Evolutionary conservation across 2,113 vertebrate genomes (phyloP), one percentile per base, ranked within the genome.

Genomic region (Ochotona princeps): DNA sequence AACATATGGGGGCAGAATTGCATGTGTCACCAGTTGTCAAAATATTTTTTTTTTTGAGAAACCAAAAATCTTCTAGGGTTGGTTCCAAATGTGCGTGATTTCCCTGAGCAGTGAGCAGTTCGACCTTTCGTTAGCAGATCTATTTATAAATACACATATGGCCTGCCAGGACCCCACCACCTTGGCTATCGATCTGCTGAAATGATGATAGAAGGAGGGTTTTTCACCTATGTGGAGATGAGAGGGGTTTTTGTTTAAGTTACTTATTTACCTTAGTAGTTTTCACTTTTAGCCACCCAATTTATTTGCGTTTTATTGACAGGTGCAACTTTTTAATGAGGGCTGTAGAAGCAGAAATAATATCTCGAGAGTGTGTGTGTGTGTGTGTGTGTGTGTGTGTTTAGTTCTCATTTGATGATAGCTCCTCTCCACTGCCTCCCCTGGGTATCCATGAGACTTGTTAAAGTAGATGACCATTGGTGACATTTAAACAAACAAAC

Each of bases 11-110:
- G 96, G 87, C 90, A 97, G 96, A 94, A 94, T 97, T 96, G 89
- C 95, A 93, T 96, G 96, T 96, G 94, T 97, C 96, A 96, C 92
- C 91, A 89, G 96, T 86, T 97, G 96, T 97, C 97, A 97, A 97
- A 96, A 97, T 97, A 96, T 97, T 96, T 95, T 57, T 96, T 95
- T 93, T 93, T 95, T 92, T 38, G 92, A 94, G 91, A 91, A 97
- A 93, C 96, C 92, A 76, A 96, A 54, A 95, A 94, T 97, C 90
- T 94, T 96, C 87, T 69, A 95, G 95, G 85, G 97, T 96, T 87
- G 96, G 70, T 93, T 97, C 94, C 96, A 96, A 97, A 95, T 95
- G 78, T 93, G 93, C 91, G 82, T 95, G 49, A 78, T 96, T 96
- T 95, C 93, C 85, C 95, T 83, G 95, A 96, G 93, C 87, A 95